Base-by-base conservation (phyloP, 1,140 invertebrate species). In the Metopolophium dirhodum region DNA sequence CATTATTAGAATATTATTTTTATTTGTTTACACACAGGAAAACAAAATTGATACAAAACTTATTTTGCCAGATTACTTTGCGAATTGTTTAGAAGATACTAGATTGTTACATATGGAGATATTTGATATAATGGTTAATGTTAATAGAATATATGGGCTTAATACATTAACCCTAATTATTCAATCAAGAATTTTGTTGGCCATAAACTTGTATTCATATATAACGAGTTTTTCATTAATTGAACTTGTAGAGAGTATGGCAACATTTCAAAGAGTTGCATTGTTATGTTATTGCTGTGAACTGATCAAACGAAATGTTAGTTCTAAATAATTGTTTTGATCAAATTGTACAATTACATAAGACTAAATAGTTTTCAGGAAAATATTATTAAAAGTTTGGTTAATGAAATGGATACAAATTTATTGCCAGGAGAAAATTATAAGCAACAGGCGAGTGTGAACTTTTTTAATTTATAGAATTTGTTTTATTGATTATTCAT, bases 381-480 rank as follows among this genome's bases (percentile, higher is more conserved):
- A 41, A 86, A 93, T 85, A 57, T 18, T 51, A 93, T 93, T 68
- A 93, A 86, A 45, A 93, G 91, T 86, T 41, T 83, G 82, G 45
- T 93, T 54, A 93, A 85, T 86, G 91, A 93, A 93, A 93, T 93
- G 91, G 91, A 93, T 57, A 54, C 30, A 49, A 85, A 93, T 93
- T 93, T 93, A 85, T 20, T 85, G 7, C 91, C 47, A 41, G 82
- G 77, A 54, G 82, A 93, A 57, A 57, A 86, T 85, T 92, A 92
- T 83, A 92, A 92, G 18, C 91, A 93, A 57, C 91, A 93, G 26
- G 91, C 23, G 54, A 83, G 30, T 90, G 9, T 88, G 26, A 57
- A 41, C 68, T 20, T 68, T 37, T 45, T 23, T 68, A 61, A 30
- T 45, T 41, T n/a, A 90, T 61, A 57, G 20, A 89, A 18, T 26